Conservation (phyloP, 2,888 invertebrate genomes). For the Eustalomyia histrio region DNA sequence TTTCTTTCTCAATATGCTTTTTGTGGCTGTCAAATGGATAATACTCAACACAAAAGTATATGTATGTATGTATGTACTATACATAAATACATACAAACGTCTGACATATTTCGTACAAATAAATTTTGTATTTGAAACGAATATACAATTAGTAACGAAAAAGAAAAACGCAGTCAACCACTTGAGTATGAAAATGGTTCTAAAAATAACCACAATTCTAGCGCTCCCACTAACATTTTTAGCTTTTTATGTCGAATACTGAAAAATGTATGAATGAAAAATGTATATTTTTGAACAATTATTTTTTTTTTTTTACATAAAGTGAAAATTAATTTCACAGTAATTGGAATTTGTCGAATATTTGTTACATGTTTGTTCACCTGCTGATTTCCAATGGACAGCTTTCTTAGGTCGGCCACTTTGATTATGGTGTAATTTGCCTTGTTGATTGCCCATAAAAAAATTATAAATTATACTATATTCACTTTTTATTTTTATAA, state of each 20-base stretch:
- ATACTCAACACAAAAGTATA: conserved; percentile 29
- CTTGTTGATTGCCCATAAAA: conserved; percentile 84
- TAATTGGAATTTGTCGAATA: conserved; percentile 33
- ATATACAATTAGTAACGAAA: conserved; percentile 50
- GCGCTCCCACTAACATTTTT: conserved; percentile 74
- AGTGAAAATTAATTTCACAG: conserved; percentile 54
- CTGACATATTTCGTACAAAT: conserved; percentile 44
- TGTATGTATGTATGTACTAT: neutral
- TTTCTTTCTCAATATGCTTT: neutral
- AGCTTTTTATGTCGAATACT: conserved; percentile 59
- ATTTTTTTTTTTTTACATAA: conserved; percentile 20
- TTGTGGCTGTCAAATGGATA: conserved; percentile 40
- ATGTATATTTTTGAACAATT: conserved; percentile 19
- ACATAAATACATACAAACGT: conserved; percentile 18
- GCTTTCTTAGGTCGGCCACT: conserved; percentile 85
- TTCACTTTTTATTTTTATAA: conserved; percentile 26
- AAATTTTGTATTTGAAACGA: conserved; percentile 68
- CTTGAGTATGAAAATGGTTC: conserved; percentile 74
- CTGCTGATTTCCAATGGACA: conserved; percentile 92
- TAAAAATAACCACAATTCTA: conserved; percentile 76
- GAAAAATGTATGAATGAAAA: conserved; percentile 49
- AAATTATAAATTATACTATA: conserved; percentile 50
- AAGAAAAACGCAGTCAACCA: conserved; percentile 72
- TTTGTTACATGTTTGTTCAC: conserved; percentile 79
- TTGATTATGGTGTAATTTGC: conserved; percentile 81